Conservation (phyloP, 2,113 vertebrate genomes). For the Sialia sialis region DNA sequence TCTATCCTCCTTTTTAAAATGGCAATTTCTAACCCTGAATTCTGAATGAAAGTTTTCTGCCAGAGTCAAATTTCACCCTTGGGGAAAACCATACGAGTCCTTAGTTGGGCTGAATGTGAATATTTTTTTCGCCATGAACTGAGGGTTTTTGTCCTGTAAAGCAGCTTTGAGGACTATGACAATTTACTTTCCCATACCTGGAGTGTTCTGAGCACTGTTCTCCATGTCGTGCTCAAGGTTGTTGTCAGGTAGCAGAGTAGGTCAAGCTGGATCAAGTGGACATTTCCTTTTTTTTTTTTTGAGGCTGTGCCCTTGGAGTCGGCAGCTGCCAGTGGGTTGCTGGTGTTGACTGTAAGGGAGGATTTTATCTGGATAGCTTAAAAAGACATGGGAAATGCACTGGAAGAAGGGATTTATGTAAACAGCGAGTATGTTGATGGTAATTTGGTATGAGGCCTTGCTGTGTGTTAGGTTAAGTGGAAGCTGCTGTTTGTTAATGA, state of each 20-base stretch:
- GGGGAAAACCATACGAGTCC: not conserved
- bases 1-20: not conserved
- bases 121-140: rapidly evolving
- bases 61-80: not conserved
- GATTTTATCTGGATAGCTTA: not conserved
- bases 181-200: not conserved
- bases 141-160: not conserved
- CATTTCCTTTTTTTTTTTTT: not conserved
- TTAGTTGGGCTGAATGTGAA: not conserved
- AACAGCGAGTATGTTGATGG: not conserved
- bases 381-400: not conserved
- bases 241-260: not conserved
- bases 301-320: not conserved
- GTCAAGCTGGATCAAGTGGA: not conserved
- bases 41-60: not conserved
- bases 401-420: not conserved
- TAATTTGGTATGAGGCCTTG: slow-evolving; percentile 1
- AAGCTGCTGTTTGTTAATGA: not conserved
- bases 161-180: not conserved
- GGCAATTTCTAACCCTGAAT: not conserved
- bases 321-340: not conserved
- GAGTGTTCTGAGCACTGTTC: not conserved
- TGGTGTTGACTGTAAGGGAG: not conserved
- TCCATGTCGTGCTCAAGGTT: not conserved
- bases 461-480: slow-evolving; percentile 3